These are phyloP conservation scores for Tinea pellionella DNA, from an alignment of 2,888 invertebrate species.

Conservation along the genomic window DNA sequence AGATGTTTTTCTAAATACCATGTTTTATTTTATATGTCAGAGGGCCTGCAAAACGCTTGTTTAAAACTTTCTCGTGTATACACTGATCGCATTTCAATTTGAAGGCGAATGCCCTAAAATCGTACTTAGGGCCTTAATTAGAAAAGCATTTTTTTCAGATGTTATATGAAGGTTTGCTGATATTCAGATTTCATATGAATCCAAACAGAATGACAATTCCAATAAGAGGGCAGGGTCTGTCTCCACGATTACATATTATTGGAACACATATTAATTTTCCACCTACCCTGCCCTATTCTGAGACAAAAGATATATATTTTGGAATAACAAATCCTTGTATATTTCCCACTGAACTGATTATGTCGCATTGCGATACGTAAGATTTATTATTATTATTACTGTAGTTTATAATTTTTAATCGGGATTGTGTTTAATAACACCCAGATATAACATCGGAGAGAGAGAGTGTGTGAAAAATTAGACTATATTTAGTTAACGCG, in stretches of 20 bases:
- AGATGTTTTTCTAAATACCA: no score
- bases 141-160: conserved; percentile 44
- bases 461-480: neutral
- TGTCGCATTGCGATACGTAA: conserved; percentile 75
- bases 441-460: no score
- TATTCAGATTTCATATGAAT: conserved; percentile 64
- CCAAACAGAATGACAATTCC: conserved; percentile 51
- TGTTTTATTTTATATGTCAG: no score
- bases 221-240: conserved; percentile 64
- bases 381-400: conserved; percentile 18
- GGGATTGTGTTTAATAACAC: no score
- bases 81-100: no score
- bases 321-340: conserved; percentile 72
- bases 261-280: conserved; percentile 67
- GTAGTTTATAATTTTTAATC: neutral
- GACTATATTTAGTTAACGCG: no score
- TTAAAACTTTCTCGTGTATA: no score
- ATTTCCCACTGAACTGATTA: conserved; percentile 76
- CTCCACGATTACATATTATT: conserved; percentile 61
- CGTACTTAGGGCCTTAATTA: no score
- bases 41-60: no score
- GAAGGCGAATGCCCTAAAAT: no score
- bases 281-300: conserved; percentile 73
- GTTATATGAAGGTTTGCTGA: conserved; percentile 45
- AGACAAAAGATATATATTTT: conserved; percentile 67